Conservation (phyloP, 1,140 invertebrate species). For the Batillaria attramentaria region DNA sequence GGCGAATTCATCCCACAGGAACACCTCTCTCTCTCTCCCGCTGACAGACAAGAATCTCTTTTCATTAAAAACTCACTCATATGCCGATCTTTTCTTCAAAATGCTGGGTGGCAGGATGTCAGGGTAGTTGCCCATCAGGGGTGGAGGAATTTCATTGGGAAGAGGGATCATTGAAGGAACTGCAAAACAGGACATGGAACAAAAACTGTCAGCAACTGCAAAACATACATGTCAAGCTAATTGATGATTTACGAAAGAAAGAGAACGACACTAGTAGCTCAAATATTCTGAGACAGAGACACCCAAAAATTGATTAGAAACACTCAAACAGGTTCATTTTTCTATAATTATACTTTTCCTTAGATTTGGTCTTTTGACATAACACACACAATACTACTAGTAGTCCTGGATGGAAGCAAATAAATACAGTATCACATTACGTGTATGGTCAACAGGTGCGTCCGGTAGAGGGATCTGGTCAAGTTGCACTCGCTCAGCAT, state of each 20-base stretch:
- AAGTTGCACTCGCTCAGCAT: conserved; percentile 95
- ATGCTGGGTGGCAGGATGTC: conserved; percentile 71
- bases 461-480: conserved; percentile 96
- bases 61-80: conserved; percentile 58
- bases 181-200: conserved; percentile 40
- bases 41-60: background rate
- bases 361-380: background rate
- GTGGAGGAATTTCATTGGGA: conserved; percentile 79
- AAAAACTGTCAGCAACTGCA: conserved; percentile 12
- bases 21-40: background rate
- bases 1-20: background rate
- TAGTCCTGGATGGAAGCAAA: too few relatives aligned
- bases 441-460: conserved; percentile 62
- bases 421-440: conserved; percentile 30
- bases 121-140: conserved; percentile 38
- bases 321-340: too few relatives aligned
- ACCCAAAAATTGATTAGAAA: too few relatives aligned
- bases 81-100: conserved; percentile 79
- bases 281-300: too few relatives aligned
- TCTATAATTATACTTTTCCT: background rate
- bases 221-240: too few relatives aligned
- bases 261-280: too few relatives aligned
- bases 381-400: too few relatives aligned
- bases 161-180: conserved; percentile 83
- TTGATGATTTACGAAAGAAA: too few relatives aligned